Conservation (phyloP, 1,140 invertebrate species). For the Rhynchophorus ferrugineus region DNA sequence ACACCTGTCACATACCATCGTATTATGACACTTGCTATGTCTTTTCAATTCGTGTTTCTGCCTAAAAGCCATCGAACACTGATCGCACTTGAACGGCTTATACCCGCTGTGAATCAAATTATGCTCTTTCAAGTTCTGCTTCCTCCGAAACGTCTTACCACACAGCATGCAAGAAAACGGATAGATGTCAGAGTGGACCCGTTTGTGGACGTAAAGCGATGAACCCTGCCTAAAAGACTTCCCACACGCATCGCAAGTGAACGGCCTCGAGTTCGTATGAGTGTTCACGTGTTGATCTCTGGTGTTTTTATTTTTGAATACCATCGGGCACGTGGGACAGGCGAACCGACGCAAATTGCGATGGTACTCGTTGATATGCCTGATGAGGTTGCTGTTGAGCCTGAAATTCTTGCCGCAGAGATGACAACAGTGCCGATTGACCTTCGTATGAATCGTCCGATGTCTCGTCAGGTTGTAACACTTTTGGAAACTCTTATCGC, state of each 20-base stretch:
- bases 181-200: conserved; percentile 80
- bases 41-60: conserved; percentile 27
- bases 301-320: conserved; percentile 47
- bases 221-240: conserved; percentile 33
- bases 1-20: neutral
- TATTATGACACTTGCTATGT: conserved; percentile 26
- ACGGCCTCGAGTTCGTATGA: conserved; percentile 56
- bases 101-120: conserved; percentile 31
- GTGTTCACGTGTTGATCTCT: conserved; percentile 57
- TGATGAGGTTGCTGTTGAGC: conserved; percentile 22
- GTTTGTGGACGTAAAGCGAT: conserved; percentile 83
- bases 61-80: conserved; percentile 26
- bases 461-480: conserved; percentile 47
- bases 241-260: conserved; percentile 55
- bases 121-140: conserved; percentile 31
- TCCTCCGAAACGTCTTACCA: conserved; percentile 27
- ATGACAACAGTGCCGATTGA: conserved; percentile 46
- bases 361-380: conserved; percentile 33
- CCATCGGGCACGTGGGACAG: conserved; percentile 39
- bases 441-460: conserved; percentile 43
- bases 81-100: conserved; percentile 30
- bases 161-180: conserved; percentile 84
- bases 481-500: conserved; percentile 41
- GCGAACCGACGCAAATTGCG: conserved; percentile 40
- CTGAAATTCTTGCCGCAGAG: conserved; percentile 48